Evolutionary conservation across 1,140 invertebrate species (phyloP), one percentile per base, ranked within the genome.

Genomic region (Euwallacea similis): DNA sequence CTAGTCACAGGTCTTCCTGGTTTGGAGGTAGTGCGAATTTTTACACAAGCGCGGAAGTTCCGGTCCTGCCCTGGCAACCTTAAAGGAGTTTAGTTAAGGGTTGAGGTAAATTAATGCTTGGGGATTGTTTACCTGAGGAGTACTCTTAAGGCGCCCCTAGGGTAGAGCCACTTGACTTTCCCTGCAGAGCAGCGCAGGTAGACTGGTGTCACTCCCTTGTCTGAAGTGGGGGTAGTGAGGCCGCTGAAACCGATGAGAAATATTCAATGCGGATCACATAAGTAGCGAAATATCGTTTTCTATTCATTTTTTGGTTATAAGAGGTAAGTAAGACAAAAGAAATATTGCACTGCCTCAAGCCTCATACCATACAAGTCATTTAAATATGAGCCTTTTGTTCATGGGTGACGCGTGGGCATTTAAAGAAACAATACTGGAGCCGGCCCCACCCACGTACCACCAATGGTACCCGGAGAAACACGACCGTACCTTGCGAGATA

Each of bases 111-210:
- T 58, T 33, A 7, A 11, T 43, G 9, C 6, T 3, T 41, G 16
- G 11, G 11, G n/a, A 7, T 42, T 10, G n/a, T 16, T 54, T 89
- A 78, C 64, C 85, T 84, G 42, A 93, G 84, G 7, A 92, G 85
- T 7, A 93, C 84, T 11, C 91, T 80, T 6, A 93, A 79, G 0
- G 90, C 92, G 0, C 91, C 91, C 7, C 88, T 84, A 0, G 92
- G 91, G 79, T 93, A 92, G 65, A 87, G 80, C 92, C 92, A 93
- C 3, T 84, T 83, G 0, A 93, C 85, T 0, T 83, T 82, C 10
- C 92, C 92, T 61, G 89, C 87, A 2, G 88, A 84, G 75, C 92
- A 93, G 16, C 91, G 85, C 21, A 93, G 86, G 81, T 93, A 92
- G 7, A 93, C 89, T 0, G 91, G 90, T 41, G 89, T 88, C 7